A percentile compares a stretch with the other conserved stretches of the same genome.
Conservation (phyloP, 1,140 invertebrate genomes). For the Dinoponera quadriceps region DNA sequence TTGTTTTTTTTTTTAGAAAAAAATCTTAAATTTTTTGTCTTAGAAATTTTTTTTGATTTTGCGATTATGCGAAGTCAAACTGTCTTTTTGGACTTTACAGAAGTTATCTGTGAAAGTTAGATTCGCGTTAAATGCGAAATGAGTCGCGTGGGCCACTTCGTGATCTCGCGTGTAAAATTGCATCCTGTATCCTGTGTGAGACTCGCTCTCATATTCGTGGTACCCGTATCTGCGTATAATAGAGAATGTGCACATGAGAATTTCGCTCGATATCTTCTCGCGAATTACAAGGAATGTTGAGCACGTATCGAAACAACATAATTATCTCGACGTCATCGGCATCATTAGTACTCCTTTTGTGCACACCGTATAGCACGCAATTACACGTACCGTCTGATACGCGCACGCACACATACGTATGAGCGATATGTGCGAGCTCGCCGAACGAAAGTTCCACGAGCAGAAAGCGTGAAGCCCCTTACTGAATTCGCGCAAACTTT, state of each 20-base stretch:
- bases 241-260: not conserved
- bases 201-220: slow-evolving; percentile 1
- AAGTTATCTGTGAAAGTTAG: not conserved
- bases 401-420: not conserved
- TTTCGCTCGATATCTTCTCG: not conserved
- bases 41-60: not conserved
- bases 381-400: not conserved
- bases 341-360: not conserved
- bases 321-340: not conserved
- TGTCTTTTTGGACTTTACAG: not conserved
- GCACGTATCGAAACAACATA: not conserved
- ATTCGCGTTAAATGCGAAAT: slow-evolving; percentile 19
- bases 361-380: not conserved
- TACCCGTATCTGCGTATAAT: not conserved
- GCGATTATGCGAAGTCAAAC: too few relatives aligned
- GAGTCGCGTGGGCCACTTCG: too few relatives aligned
- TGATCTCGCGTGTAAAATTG: too few relatives aligned
- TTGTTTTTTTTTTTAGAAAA: too few relatives aligned
- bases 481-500: slow-evolving; percentile 22
- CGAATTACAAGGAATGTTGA: not conserved
- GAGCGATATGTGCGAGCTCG: not conserved
- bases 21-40: not conserved
- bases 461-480: slow-evolving; percentile 45
- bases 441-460: slow-evolving; percentile 44
- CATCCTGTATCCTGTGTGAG: not conserved